These are phyloP conservation scores for Tragulus kanchil DNA, from an alignment of 2,113 vertebrate species.

Conservation along the genomic window DNA sequence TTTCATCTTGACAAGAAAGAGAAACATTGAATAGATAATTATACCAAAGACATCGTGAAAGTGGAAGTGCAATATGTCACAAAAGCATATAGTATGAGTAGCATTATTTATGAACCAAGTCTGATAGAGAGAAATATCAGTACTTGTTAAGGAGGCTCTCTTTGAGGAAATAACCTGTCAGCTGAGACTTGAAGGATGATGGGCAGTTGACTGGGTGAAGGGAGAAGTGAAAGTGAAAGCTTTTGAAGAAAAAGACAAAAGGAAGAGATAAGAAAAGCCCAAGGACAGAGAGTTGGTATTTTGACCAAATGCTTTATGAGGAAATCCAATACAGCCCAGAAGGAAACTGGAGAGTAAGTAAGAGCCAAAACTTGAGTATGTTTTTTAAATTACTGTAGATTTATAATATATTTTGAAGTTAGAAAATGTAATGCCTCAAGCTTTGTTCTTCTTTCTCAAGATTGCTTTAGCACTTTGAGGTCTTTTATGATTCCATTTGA, in stretches of 20 bases:
- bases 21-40: background rate
- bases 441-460: background rate
- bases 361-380: background rate
- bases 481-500: background rate
- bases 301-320: background rate
- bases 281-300: background rate
- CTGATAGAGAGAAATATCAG: background rate
- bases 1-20: background rate
- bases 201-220: background rate
- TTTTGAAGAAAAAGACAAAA: background rate
- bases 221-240: background rate
- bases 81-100: background rate
- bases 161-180: background rate
- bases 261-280: background rate
- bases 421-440: background rate
- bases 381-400: conserved; percentile 6
- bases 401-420: background rate
- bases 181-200: background rate
- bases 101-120: background rate
- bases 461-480: background rate
- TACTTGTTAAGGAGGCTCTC: background rate
- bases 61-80: background rate
- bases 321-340: background rate
- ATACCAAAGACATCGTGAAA: background rate
- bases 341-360: background rate